Conservation (phyloP, 2,797 vertebrate genomes). For the Artibeus lituratus region DNA sequence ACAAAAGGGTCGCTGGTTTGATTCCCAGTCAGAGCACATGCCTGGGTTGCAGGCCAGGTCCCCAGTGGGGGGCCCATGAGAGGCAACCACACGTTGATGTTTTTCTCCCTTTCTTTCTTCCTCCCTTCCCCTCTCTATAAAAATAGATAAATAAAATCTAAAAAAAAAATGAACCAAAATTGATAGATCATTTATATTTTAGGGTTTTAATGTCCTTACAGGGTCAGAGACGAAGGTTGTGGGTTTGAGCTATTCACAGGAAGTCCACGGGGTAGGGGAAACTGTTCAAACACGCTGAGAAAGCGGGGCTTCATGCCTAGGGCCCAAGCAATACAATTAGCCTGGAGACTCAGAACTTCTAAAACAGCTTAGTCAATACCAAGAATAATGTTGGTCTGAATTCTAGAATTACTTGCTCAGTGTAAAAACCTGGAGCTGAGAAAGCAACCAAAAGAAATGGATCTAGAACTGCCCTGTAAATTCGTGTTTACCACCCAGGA, state of each 20-base stretch:
- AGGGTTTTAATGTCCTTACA: background rate
- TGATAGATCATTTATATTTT: background rate
- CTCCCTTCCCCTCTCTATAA: too few relatives aligned
- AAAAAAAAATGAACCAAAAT: background rate
- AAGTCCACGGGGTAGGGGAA: background rate
- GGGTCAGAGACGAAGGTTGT: background rate
- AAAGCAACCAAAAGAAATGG: background rate
- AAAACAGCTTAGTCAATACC: background rate
- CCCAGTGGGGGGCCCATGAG: too few relatives aligned
- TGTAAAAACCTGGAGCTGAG: background rate
- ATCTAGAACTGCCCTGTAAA: background rate
- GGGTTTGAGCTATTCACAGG: background rate
- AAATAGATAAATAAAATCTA: too few relatives aligned
- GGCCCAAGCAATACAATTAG: background rate
- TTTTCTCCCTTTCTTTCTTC: too few relatives aligned
- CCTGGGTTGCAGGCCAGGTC: too few relatives aligned
- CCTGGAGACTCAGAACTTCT: background rate
- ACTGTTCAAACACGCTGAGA: background rate
- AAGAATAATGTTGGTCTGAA: background rate
- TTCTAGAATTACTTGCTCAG: slow-evolving; percentile 10
- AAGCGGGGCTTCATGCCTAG: background rate
- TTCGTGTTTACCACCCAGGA: background rate
- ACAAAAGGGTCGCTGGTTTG: too few relatives aligned
- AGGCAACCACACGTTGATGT: too few relatives aligned
- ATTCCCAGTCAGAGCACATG: too few relatives aligned